Conservation (phyloP, 1,140 invertebrate genomes). For the Caligus rogercresseyi region DNA sequence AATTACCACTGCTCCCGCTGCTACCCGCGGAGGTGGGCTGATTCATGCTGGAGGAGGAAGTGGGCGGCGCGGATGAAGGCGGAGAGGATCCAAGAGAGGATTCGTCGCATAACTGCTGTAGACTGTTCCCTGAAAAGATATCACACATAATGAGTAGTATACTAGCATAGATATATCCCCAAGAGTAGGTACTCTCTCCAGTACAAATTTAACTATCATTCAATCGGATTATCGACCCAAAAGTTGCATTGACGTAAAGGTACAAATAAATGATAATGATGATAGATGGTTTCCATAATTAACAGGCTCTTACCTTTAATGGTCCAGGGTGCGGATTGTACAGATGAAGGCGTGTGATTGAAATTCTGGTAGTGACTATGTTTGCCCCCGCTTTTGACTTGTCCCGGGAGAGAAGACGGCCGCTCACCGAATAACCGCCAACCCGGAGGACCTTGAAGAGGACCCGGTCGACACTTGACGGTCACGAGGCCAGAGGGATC, state of each 20-base stretch:
- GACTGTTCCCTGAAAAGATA: not conserved
- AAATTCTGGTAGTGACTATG: not conserved
- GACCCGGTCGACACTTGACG: conserved; percentile 17
- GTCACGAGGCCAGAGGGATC: conserved; percentile 33
- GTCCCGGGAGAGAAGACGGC: not conserved
- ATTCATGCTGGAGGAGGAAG: conserved; percentile 30
- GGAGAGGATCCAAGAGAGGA: not conserved
- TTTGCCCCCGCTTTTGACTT: conserved; percentile 6
- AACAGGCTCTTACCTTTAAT: conserved; percentile 1
- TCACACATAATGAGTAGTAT: conserved; percentile 6
- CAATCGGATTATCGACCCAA: too few species aligned
- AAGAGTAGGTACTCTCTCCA: too few species aligned
- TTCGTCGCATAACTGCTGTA: not conserved
- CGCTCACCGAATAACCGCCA: not conserved
- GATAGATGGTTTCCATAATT: too few species aligned
- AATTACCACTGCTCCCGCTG: conserved; percentile 37
- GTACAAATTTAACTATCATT: too few species aligned
- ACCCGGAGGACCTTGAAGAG: not conserved
- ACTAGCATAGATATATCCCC: not conserved
- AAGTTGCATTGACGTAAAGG: too few species aligned
- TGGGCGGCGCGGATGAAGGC: conserved; percentile 13
- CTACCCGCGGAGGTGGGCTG: conserved; percentile 46
- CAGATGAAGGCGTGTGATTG: conserved; percentile 20
- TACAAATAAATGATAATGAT: too few species aligned
- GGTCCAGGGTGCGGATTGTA: conserved; percentile 21